These are phyloP conservation scores for Balanococcus diminutus DNA, from an alignment of 2,888 invertebrate genomes.

Conservation along the genomic window DNA sequence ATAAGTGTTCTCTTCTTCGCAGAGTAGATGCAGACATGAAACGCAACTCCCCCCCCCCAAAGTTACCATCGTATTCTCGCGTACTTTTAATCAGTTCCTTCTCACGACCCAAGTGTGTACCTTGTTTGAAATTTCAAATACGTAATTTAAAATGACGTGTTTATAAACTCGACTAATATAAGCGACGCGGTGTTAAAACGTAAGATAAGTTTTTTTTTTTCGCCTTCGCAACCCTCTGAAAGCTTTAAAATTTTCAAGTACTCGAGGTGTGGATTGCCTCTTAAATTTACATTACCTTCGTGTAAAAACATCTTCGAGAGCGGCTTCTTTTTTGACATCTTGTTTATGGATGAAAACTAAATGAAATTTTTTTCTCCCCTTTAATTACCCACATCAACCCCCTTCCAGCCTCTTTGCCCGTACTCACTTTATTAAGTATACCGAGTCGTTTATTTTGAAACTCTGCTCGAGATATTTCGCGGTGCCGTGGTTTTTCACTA, in stretches of 20 bases:
- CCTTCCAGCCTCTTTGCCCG: not conserved
- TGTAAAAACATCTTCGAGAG: not conserved
- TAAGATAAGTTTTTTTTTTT: not conserved
- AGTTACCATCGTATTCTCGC: not conserved
- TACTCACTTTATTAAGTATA: not conserved
- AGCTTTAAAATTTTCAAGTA: constrained; percentile 7
- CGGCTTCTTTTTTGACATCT: not conserved
- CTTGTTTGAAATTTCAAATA: constrained; percentile 23
- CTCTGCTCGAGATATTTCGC: not conserved
- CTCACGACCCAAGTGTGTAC: not conserved
- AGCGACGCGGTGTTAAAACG: not conserved
- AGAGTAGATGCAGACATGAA: not conserved
- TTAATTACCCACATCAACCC: not conserved
- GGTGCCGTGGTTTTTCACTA: not conserved
- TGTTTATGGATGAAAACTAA: not conserved
- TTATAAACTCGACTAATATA: not conserved
- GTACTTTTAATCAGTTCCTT: constrained; percentile 7
- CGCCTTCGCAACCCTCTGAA: not conserved
- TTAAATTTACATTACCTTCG: not conserved
- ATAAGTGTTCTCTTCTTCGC: constrained; percentile 23
- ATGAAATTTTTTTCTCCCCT: not conserved
- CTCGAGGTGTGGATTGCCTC: not conserved
- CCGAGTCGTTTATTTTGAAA: not conserved
- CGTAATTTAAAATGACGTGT: constrained; percentile 12
- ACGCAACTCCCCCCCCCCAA: not conserved